Conservation (phyloP, 2,888 invertebrate genomes). For the Amphipoea oculea region DNA sequence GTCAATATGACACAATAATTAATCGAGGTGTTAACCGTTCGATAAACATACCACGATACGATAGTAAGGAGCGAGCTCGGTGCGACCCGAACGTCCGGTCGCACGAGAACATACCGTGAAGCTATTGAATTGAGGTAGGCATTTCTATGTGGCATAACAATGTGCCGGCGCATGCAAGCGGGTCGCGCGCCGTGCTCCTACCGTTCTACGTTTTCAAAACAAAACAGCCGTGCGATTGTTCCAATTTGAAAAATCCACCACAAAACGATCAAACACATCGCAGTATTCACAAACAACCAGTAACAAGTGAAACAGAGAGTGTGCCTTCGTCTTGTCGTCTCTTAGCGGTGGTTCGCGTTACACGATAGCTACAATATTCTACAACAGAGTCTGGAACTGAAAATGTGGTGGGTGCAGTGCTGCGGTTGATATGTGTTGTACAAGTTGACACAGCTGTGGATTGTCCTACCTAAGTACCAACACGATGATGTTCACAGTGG, state of each 20-base stretch:
- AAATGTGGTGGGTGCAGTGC: conserved; percentile 84
- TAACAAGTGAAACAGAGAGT: conserved; percentile 73
- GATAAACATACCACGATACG: conserved; percentile 67
- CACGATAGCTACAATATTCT: conserved; percentile 67
- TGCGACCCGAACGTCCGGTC: conserved; percentile 75
- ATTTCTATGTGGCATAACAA: conserved; percentile 82
- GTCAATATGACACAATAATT: conserved; percentile 54
- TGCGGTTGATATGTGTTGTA: conserved; percentile 72
- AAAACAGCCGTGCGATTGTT: conserved; percentile 85
- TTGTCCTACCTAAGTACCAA: conserved; percentile 61
- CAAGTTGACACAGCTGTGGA: conserved; percentile 74
- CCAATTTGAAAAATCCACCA: conserved; percentile 84
- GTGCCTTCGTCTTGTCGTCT: conserved; percentile 68
- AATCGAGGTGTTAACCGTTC: conserved; percentile 56
- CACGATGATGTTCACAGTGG: conserved; percentile 79
- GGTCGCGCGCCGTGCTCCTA: conserved; percentile 75
- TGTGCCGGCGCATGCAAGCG: conserved; percentile 78
- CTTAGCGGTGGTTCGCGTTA: conserved; percentile 70
- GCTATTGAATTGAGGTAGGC: conserved; percentile 77
- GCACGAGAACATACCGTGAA: conserved; percentile 78
- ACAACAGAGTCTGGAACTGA: conserved; percentile 70
- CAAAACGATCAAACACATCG: conserved; percentile 86
- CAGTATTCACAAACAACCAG: conserved; percentile 85
- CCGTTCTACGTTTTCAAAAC: conserved; percentile 87
- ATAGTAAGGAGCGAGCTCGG: conserved; percentile 71